Evolutionary conservation across 2,113 vertebrate genomes (phyloP).

Genomic region (Pelecanoides urinatrix): DNA sequence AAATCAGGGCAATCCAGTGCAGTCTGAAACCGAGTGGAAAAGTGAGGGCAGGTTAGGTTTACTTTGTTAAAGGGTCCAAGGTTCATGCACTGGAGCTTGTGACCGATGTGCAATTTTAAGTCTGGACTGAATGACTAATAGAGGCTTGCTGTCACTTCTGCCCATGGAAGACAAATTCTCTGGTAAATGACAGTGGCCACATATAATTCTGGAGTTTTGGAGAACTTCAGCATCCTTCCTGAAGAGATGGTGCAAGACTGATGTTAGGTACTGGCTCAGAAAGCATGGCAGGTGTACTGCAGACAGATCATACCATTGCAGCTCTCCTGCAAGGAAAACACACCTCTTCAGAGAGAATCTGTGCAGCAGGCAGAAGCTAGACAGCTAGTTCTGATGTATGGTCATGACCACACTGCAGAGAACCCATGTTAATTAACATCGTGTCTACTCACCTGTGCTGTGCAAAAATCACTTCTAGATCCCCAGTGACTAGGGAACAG

Average conservation of each 20-base stretch:
- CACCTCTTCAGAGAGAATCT: neutral
- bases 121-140: neutral
- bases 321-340: neutral
- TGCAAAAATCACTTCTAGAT: neutral
- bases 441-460: neutral
- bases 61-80: neutral
- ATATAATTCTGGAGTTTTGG: neutral
- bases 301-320: neutral
- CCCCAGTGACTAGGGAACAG: neutral
- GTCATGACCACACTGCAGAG: neutral
- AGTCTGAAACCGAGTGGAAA: neutral
- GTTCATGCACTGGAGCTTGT: neutral
- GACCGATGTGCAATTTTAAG: neutral
- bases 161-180: neutral
- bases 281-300: neutral
- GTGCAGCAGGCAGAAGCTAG: neutral
- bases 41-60: neutral
- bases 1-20: neutral
- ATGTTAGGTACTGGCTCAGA: neutral
- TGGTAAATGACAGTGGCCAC: neutral
- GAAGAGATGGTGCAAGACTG: neutral
- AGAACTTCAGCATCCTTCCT: neutral
- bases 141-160: neutral
- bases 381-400: neutral
- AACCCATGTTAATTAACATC: neutral